Evolutionary conservation across 1,140 invertebrate genomes (phyloP).

Genomic region (Charaxes varanes): DNA sequence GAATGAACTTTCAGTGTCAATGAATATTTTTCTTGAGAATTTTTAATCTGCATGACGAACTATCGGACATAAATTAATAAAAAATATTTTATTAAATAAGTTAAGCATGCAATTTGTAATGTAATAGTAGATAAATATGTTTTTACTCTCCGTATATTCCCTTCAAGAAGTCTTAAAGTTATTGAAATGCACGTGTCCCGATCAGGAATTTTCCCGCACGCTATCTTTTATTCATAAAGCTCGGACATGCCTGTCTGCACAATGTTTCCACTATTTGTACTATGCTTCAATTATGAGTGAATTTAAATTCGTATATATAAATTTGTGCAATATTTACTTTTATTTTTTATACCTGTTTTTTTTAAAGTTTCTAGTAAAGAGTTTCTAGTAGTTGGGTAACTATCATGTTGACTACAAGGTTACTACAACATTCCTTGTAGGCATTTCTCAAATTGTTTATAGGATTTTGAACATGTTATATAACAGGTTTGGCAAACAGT

Average conservation of each 20-base stretch:
- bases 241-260: not conserved
- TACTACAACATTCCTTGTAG: conserved; percentile 1
- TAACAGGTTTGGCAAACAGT: conserved; percentile 16
- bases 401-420: conserved; percentile 1
- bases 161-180: too few relatives aligned
- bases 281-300: not conserved
- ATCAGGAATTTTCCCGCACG: conserved; percentile 4
- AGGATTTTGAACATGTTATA: conserved; percentile 20
- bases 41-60: too few relatives aligned
- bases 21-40: too few relatives aligned
- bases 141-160: not conserved
- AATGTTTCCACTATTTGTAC: not conserved
- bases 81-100: too few relatives aligned
- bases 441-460: conserved; percentile 28
- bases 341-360: too few relatives aligned
- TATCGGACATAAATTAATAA: too few relatives aligned
- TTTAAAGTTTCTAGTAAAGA: too few relatives aligned
- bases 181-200: conserved; percentile 1
- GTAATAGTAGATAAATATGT: not conserved
- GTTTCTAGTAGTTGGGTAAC: too few relatives aligned
- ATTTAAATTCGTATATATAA: too few relatives aligned
- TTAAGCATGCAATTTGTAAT: too few relatives aligned
- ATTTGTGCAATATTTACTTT: too few relatives aligned
- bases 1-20: too few relatives aligned
- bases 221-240: conserved; percentile 9